These are phyloP conservation scores for Platysteira castanea DNA, from an alignment of 2,113 vertebrate species.

Conservation along the genomic window DNA sequence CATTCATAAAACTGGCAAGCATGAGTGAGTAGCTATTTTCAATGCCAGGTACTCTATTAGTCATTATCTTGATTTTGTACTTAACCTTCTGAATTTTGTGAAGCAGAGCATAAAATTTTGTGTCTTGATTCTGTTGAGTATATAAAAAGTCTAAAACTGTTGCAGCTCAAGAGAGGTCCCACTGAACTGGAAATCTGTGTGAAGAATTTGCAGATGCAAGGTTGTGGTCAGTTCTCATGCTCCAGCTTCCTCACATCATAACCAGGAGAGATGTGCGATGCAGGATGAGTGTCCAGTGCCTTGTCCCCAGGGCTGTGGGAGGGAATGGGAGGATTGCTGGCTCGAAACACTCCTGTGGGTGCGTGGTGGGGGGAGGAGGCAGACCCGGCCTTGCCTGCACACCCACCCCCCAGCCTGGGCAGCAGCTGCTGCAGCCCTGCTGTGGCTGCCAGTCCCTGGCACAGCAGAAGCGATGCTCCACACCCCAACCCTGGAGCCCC, in stretches of 20 bases:
- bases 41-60: not conserved
- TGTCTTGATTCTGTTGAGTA: not conserved
- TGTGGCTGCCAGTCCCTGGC: not conserved
- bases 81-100: not conserved
- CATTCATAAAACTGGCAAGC: not conserved
- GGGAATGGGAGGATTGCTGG: not conserved
- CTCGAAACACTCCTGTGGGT: not conserved
- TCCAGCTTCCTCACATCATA: not conserved
- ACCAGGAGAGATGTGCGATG: not conserved
- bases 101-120: not conserved
- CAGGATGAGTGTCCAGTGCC: fast-evolving
- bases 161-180: not conserved
- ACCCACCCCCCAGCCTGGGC: not conserved
- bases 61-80: not conserved
- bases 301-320: not conserved
- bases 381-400: not conserved
- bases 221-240: not conserved
- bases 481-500: not conserved
- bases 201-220: not conserved
- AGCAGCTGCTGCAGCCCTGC: not conserved
- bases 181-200: not conserved
- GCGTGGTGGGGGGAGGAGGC: fast-evolving
- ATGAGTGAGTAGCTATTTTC: not conserved
- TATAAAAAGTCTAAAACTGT: not conserved
- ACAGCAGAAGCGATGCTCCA: no score